A percentile compares a stretch with the other conserved stretches of the same genome.
Conservation (phyloP, 2,888 invertebrate species). For the Seladonia tumulorum region DNA sequence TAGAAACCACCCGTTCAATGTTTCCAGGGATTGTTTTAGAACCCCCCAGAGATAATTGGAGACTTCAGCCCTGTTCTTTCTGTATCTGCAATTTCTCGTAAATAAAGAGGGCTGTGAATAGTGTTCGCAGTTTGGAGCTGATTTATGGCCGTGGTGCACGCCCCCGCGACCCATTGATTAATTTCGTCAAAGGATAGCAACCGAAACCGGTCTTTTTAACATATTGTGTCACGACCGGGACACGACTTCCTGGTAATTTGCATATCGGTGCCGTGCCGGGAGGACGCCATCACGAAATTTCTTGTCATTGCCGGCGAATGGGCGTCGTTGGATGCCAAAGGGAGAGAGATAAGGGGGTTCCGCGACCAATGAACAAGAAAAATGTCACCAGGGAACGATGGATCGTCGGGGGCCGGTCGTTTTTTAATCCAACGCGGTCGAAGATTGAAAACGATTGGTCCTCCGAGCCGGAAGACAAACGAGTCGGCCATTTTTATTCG, state of each 20-base stretch:
- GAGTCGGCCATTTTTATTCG: constrained; percentile 12
- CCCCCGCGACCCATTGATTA: constrained; percentile 60
- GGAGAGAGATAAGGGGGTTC: constrained; percentile 25
- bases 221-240: constrained; percentile 65
- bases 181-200: constrained; percentile 58
- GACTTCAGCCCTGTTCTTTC: not conserved
- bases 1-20: not conserved
- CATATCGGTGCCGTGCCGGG: constrained; percentile 48
- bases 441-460: constrained; percentile 17
- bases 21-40: not conserved
- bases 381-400: constrained; percentile 21
- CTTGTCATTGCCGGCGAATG: constrained; percentile 44
- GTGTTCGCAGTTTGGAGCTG: not conserved
- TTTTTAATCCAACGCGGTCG: constrained; percentile 11
- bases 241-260: constrained; percentile 65
- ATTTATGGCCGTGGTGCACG: constrained; percentile 38
- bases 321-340: constrained; percentile 25
- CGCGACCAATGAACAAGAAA: constrained; percentile 25
- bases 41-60: not conserved
- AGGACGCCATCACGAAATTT: constrained; percentile 50
- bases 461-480: constrained; percentile 7
- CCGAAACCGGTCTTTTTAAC: constrained; percentile 63
- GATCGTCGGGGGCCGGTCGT: constrained; percentile 4
- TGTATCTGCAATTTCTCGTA: not conserved
- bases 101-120: constrained; percentile 9